These are phyloP conservation scores for Siderastrea siderea DNA, from an alignment of 92 coral and sea anemone species.

Conservation along the genomic window DNA sequence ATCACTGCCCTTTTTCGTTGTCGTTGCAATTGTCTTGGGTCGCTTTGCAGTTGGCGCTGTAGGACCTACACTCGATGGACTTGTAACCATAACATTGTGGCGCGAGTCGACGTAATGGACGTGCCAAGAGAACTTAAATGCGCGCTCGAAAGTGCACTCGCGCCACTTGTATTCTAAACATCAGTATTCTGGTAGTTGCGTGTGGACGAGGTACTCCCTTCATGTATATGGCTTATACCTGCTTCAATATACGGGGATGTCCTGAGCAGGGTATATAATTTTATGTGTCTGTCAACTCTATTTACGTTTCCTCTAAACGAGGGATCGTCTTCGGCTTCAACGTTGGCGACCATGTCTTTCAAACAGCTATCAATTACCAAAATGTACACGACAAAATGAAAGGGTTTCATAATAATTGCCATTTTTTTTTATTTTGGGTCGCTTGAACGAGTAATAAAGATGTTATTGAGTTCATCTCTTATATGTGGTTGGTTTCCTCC, in stretches of 20 bases:
- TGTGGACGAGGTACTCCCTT: not conserved
- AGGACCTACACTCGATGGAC: not conserved
- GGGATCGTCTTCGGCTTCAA: constrained; percentile 8
- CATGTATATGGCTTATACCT: not conserved
- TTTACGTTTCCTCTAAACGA: not conserved
- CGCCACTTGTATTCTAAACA: not conserved
- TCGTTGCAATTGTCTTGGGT: not conserved
- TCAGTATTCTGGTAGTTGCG: no score
- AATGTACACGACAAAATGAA: constrained; percentile 28
- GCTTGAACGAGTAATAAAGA: constrained; percentile 7
- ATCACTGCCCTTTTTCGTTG: constrained; percentile 7
- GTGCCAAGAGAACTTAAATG: not conserved
- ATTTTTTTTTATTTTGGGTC: not conserved
- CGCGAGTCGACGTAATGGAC: no score
- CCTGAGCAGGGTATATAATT: not conserved
- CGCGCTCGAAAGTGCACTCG: not conserved
- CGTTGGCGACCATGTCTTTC: not conserved
- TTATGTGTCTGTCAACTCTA: not conserved
- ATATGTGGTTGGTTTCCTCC: not conserved
- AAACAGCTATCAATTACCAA: constrained; percentile 22
- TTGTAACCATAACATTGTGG: not conserved
- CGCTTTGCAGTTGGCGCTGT: not conserved
- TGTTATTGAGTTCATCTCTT: constrained; percentile 1
- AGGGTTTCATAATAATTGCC: constrained; percentile 6
- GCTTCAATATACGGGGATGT: not conserved